Base-by-base conservation (phyloP, 2,888 invertebrate species). In the Ophion slaviceki region DNA sequence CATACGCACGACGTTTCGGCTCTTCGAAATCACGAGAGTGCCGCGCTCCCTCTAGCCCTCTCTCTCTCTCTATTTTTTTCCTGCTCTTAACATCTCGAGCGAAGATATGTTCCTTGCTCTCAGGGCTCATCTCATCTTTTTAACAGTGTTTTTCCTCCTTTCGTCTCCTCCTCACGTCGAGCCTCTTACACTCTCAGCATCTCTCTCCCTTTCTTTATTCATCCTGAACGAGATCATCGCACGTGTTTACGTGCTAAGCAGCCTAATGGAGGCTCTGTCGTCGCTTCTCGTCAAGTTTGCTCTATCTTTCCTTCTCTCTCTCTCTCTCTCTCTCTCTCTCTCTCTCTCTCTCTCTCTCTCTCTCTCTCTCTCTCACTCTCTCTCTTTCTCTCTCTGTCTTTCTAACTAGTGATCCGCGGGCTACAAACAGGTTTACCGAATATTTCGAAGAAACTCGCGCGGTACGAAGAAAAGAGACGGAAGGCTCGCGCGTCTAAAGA, bases 181-280 rank as follows among this genome's bases (percentile, higher is more conserved):
- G 28, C 24, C 78, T 53, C 80, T 47, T 45, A n/a, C 74, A 62
- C 71, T 53, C 53, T 72, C 57, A 53, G 62, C 72, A 71, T 72
- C 72, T 59, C 61, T 17, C 17, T 32, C 45, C 24, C 40, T 59
- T 72, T 67, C 67, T 74, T 70, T 61, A 70, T 75, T 79, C 82
- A 80, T 86, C 89, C 90, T 89, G 90, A 92, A 92, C 90, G 91
- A 92, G 91, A 92, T 90, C 91, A 89, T 88, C 87, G 88, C 82
- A 85, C 89, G 89, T 86, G 90, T 91, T 92, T 91, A 91, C 91
- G 92, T 91, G 91, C 91, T 92, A 92, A 92, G 90, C 92, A 91
- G 90, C 87, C 91, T 92, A 92, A 92, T 92, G 90, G 89, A 89
- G 82, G 84, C 87, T 88, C 90, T 88, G 86, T 53, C 61, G 59